phyloP scores from a whole-genome alignment of 2,797 vertebrate genomes.

The Aeoliscus strigatus region DNA sequence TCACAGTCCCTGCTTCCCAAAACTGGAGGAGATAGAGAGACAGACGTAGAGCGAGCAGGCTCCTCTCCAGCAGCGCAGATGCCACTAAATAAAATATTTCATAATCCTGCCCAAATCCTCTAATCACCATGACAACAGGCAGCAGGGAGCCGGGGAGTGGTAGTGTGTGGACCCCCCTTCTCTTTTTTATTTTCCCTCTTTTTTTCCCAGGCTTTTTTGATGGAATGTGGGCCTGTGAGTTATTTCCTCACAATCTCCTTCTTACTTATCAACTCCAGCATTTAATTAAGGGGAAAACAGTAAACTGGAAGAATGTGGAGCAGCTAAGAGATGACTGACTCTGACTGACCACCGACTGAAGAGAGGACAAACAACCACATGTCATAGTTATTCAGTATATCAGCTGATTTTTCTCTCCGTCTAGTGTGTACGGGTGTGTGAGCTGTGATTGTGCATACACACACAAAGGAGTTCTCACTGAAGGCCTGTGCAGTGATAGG shows the following conservation, averaged over 20 bases:
- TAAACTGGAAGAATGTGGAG: too few species aligned
- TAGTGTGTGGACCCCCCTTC: conserved; percentile 51
- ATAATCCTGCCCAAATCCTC: conserved; percentile 80
- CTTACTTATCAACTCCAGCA: too few species aligned
- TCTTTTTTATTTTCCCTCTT: conserved; percentile 5
- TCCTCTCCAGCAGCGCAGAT: conserved; percentile 75
- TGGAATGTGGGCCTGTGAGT: conserved; percentile 34
- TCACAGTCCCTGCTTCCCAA: conserved; percentile 20
- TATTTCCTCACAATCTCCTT: too few species aligned
- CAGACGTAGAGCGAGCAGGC: conserved; percentile 33
- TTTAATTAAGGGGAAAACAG: too few species aligned
- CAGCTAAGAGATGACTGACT: too few species aligned
- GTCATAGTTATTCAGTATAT: too few species aligned
- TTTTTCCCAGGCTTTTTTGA: conserved; percentile 18
- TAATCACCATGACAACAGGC: conserved; percentile 80
- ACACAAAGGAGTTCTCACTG: conserved; percentile 16
- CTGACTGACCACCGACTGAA: too few species aligned
- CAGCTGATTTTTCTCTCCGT: too few species aligned
- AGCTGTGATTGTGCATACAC: conserved; percentile 1
- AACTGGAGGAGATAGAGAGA: conserved; percentile 33
- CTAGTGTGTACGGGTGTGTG: too few species aligned
- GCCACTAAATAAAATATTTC: conserved; percentile 76
- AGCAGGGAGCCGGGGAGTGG: conserved; percentile 68
- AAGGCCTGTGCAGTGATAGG: conserved; percentile 58
- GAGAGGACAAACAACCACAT: too few species aligned